Evolutionary conservation across 1,140 invertebrate species (phyloP).

Genomic region (Tenebrio molitor): DNA sequence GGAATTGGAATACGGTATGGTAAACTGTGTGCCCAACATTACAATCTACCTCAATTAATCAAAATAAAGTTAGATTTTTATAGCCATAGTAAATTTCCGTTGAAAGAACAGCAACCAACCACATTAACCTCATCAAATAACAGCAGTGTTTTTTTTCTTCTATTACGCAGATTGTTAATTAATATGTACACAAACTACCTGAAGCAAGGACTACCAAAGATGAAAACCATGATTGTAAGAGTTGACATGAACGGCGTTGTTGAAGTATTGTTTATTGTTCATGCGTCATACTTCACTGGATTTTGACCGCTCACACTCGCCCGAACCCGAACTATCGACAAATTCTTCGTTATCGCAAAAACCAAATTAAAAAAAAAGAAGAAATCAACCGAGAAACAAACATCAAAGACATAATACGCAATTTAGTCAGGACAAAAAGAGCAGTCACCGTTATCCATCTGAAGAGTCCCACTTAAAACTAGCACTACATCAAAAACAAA

Average conservation of each 20-base stretch:
- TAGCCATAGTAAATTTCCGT: constrained; percentile 64
- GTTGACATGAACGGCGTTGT: constrained; percentile 41
- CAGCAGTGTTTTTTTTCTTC: constrained; percentile 16
- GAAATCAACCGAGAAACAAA: not conserved
- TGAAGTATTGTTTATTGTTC: constrained; percentile 14
- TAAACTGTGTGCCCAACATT: constrained; percentile 61
- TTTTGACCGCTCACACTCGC: constrained; percentile 39
- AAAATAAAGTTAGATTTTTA: constrained; percentile 64
- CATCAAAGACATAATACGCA: not conserved
- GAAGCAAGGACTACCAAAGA: constrained; percentile 60
- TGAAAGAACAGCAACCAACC: constrained; percentile 62
- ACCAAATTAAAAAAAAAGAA: constrained; percentile 11
- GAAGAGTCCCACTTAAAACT: constrained; percentile 48
- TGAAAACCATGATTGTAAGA: constrained; percentile 48
- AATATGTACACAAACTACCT: constrained; percentile 51
- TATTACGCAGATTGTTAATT: constrained; percentile 20
- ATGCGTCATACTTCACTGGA: constrained; percentile 42
- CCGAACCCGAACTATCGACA: constrained; percentile 9
- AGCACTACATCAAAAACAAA: constrained; percentile 52
- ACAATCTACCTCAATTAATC: constrained; percentile 66
- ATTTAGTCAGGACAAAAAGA: constrained; percentile 9
- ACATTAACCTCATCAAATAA: constrained; percentile 57
- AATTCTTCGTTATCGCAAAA: constrained; percentile 2
- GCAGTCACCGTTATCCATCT: constrained; percentile 49
- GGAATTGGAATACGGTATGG: constrained; percentile 62